Conservation (phyloP, 2,113 vertebrate species). For the Spilogale gracilis region DNA sequence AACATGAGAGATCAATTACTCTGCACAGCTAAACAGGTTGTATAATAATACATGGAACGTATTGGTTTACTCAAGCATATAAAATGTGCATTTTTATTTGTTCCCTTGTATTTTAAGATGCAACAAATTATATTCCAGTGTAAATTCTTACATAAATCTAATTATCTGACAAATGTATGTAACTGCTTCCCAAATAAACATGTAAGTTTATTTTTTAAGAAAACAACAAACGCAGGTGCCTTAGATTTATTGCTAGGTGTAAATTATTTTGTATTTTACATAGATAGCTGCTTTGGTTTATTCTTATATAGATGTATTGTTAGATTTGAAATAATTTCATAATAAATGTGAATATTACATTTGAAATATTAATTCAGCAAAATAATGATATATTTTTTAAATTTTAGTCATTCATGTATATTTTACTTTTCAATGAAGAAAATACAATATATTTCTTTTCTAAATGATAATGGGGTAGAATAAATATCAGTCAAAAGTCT, state of each 20-base stretch:
- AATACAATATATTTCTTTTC: neutral
- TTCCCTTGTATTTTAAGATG: neutral
- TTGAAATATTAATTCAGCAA: neutral
- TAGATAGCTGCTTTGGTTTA: neutral
- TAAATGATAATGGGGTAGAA: neutral
- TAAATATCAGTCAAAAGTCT: neutral
- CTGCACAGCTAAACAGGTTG: neutral
- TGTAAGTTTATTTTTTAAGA: neutral
- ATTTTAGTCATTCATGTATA: neutral
- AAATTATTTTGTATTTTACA: conserved; percentile 9
- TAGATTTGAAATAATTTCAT: neutral
- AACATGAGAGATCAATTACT: conserved; percentile 15
- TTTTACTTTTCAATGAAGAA: conserved; percentile 14
- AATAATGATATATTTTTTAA: neutral
- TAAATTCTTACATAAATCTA: neutral
- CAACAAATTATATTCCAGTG: neutral
- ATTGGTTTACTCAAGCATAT: neutral
- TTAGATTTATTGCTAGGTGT: neutral
- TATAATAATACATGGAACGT: neutral
- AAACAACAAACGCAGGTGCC: neutral
- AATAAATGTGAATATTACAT: neutral
- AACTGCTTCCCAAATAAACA: conserved; percentile 16
- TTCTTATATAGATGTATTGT: neutral
- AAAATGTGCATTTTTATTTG: neutral
- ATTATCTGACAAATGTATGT: neutral